Percentiles rank a stretch among this genome's conserved stretches.
Conservation (phyloP, 1,140 invertebrate genomes). For the Belonocnema kinseyi region DNA sequence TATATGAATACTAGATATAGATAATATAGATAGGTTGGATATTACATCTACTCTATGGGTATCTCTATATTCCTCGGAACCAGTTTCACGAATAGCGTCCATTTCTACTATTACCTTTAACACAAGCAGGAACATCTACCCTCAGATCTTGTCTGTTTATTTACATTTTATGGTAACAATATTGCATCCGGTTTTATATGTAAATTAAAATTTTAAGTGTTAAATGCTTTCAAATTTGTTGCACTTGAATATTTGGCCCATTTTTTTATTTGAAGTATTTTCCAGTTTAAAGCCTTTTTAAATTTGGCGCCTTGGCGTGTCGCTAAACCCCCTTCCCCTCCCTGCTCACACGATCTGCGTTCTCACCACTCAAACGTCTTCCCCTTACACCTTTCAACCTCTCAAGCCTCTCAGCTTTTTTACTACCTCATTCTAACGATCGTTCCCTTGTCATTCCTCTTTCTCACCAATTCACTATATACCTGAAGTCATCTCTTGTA, state of each 20-base stretch:
- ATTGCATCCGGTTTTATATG: no score
- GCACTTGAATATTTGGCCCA: neutral
- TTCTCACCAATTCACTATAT: no score
- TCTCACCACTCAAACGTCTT: no score
- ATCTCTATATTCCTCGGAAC: neutral
- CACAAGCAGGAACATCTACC: neutral
- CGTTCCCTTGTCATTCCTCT: no score
- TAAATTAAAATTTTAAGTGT: no score
- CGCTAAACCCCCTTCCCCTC: no score
- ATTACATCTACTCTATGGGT: neutral
- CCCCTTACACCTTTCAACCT: no score
- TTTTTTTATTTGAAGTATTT: neutral
- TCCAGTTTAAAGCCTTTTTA: neutral
- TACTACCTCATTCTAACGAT: no score
- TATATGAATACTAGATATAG: neutral
- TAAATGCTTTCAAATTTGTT: no score
- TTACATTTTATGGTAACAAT: neutral
- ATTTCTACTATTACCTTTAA: neutral
- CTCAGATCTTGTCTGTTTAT: neutral
- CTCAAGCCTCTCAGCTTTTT: no score
- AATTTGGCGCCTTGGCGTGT: neutral
- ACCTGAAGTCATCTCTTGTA: no score
- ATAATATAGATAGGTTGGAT: conserved; percentile 11
- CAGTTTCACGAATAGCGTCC: neutral
- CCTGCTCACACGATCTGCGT: no score